Conservation (phyloP, 2,888 invertebrate species). For the Colostygia pectinataria region DNA sequence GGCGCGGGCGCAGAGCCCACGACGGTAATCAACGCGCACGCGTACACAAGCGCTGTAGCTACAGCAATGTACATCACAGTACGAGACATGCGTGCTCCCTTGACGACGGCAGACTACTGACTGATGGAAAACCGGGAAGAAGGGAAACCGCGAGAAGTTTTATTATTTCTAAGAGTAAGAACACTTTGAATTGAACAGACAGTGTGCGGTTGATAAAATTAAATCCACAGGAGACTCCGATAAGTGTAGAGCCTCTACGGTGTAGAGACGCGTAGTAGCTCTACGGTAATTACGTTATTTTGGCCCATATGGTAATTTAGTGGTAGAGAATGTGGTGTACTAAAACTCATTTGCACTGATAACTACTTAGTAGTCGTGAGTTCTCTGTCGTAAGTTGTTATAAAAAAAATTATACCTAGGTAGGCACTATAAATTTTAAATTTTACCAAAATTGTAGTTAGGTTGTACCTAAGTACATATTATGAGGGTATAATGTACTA, state of each 20-base stretch:
- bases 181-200: neutral
- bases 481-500: too few species aligned
- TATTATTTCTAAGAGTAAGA: neutral
- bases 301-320: too few species aligned
- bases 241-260: neutral
- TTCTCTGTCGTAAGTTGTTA: too few species aligned
- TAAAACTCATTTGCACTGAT: too few species aligned
- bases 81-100: conserved; percentile 62
- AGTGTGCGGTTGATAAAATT: neutral
- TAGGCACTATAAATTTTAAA: too few species aligned
- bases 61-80: conserved; percentile 33
- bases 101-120: conserved; percentile 12
- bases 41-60: conserved; percentile 49
- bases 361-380: too few species aligned
- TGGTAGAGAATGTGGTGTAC: too few species aligned
- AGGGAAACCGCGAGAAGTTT: conserved; percentile 4
- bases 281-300: too few species aligned
- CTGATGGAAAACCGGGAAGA: conserved; percentile 16
- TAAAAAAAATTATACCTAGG: too few species aligned
- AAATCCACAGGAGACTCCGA: neutral
- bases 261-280: too few species aligned
- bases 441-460: too few species aligned
- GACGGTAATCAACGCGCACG: conserved; percentile 57
- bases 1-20: conserved; percentile 60
- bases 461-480: too few species aligned